Conservation (phyloP, 2,113 vertebrate species). For the Phasianus colchicus region DNA sequence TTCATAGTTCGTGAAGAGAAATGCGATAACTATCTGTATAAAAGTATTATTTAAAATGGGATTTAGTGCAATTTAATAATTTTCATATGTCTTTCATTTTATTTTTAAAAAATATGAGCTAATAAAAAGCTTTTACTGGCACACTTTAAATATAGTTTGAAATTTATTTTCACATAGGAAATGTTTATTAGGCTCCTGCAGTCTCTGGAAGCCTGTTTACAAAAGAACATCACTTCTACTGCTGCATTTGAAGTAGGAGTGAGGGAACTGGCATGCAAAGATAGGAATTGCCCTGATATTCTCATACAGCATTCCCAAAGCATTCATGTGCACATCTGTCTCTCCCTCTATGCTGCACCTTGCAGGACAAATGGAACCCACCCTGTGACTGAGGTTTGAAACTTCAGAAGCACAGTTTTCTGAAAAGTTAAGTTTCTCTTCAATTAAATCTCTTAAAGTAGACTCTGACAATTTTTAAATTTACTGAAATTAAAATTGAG, state of each 20-base stretch:
- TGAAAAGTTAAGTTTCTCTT: neutral
- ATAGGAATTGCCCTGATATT: neutral
- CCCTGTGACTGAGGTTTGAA: neutral
- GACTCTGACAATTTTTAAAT: neutral
- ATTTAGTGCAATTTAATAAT: neutral
- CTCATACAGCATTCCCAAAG: neutral
- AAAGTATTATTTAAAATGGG: neutral
- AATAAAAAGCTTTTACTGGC: neutral
- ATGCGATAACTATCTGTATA: neutral
- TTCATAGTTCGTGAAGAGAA: neutral
- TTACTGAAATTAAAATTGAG: neutral
- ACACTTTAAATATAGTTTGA: conserved; percentile 16
- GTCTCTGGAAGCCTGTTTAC: neutral
- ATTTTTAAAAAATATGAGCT: conserved; percentile 21
- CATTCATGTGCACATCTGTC: rapidly evolving
- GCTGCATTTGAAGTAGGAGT: neutral
- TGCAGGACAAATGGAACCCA: neutral
- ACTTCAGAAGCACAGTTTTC: neutral
- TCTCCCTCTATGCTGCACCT: neutral
- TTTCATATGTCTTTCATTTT: neutral
- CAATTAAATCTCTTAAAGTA: neutral
- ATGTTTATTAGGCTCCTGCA: conserved; percentile 14
- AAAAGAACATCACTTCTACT: neutral
- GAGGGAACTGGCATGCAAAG: neutral
- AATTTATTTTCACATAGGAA: neutral